phyloP scores from a whole-genome alignment of 1,140 invertebrate species.

The Sycophila sp. region DNA sequence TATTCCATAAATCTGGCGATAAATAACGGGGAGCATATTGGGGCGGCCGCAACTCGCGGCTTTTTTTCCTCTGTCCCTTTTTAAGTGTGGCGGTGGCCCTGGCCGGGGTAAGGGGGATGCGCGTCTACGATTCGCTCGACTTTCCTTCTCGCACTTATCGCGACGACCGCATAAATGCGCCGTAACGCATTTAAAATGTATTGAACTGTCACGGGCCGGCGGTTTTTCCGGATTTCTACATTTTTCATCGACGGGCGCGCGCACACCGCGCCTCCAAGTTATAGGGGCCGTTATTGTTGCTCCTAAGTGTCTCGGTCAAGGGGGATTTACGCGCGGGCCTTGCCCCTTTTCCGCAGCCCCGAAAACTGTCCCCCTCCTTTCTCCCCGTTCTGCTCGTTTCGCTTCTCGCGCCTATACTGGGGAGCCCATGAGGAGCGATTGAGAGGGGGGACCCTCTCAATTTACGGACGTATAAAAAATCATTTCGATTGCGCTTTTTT shows the following conservation, averaged over 20 bases:
- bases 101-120: neutral
- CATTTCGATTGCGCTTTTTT: conserved; percentile 5
- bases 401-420: neutral
- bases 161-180: conserved; percentile 59
- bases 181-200: conserved; percentile 68
- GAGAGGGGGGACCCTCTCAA: no score
- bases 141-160: conserved; percentile 54
- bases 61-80: conserved; percentile 20
- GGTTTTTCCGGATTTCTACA: conserved; percentile 63
- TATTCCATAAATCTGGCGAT: conserved; percentile 68
- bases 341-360: neutral
- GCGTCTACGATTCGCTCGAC: conserved; percentile 21
- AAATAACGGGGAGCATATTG: conserved; percentile 64
- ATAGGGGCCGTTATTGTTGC: conserved; percentile 61
- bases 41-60: conserved; percentile 44
- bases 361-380: neutral
- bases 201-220: conserved; percentile 64
- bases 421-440: no score
- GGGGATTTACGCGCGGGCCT: conserved; percentile 36
- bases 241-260: conserved; percentile 59
- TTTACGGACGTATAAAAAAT: conserved; percentile 18
- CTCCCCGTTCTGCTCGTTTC: neutral
- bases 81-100: conserved; percentile 18
- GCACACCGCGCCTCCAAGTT: conserved; percentile 45
- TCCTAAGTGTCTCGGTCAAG: conserved; percentile 59